Evolutionary conservation across 2,113 vertebrate genomes (phyloP).

Genomic region (Oncorhynchus keta): DNA sequence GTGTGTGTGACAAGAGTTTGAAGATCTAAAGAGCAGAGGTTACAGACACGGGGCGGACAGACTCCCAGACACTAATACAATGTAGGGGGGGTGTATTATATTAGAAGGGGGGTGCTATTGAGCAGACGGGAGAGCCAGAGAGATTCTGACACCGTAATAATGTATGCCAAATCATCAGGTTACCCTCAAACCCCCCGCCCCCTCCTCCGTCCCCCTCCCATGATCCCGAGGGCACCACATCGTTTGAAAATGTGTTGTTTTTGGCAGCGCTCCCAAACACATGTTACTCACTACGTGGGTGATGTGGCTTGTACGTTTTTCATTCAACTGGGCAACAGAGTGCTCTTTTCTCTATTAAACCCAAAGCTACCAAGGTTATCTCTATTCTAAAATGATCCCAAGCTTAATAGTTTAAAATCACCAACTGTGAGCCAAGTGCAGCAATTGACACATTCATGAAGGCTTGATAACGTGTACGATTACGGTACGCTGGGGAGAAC

Average conservation of each 20-base stretch:
- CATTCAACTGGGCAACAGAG: slow-evolving; percentile 9
- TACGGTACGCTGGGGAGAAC: slow-evolving; percentile 13
- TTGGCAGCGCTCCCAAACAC: slow-evolving; percentile 48
- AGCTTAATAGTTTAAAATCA: slow-evolving; percentile 18
- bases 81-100: background rate
- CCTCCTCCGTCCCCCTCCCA: slow-evolving; percentile 13
- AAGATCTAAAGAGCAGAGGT: background rate
- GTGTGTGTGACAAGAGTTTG: slow-evolving; percentile 8
- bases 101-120: background rate
- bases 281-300: slow-evolving; percentile 37
- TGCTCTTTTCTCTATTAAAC: slow-evolving; percentile 6
- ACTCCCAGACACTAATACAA: slow-evolving; percentile 29
- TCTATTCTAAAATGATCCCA: slow-evolving; percentile 18
- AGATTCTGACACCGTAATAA: slow-evolving; percentile 22
- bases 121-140: slow-evolving; percentile 19
- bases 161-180: slow-evolving; percentile 19
- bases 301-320: slow-evolving; percentile 37
- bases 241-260: slow-evolving; percentile 45
- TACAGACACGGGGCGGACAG: background rate
- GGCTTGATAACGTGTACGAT: slow-evolving; percentile 24
- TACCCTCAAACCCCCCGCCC: background rate
- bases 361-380: slow-evolving; percentile 36
- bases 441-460: slow-evolving; percentile 22
- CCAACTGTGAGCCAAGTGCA: background rate
- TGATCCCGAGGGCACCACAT: slow-evolving; percentile 33